phyloP scores from a whole-genome alignment of 2,797 vertebrate species.

The Betta splendens region DNA sequence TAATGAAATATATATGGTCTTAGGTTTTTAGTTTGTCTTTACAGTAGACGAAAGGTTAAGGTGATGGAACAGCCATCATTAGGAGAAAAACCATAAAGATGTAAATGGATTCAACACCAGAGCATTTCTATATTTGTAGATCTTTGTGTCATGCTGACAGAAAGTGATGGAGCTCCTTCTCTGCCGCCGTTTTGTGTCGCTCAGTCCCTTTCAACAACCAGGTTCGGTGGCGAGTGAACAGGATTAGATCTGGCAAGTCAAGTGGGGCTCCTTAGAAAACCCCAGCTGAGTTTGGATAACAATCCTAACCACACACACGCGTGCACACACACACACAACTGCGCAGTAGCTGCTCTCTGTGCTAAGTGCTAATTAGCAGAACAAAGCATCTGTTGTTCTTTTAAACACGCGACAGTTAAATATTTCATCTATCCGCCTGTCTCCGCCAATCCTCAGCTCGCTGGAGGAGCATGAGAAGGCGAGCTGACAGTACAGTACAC shows the following conservation, averaged over 20 bases:
- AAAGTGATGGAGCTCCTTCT: not conserved
- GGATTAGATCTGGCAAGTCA: conserved; percentile 45
- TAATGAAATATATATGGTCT: too few relatives aligned
- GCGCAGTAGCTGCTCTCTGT: conserved; percentile 46
- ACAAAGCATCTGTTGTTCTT: conserved; percentile 87
- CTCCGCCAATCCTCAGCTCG: conserved; percentile 84
- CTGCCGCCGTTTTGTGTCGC: not conserved
- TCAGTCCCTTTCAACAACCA: conserved; percentile 18
- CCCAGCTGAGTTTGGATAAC: conserved; percentile 59
- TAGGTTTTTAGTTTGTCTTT: too few relatives aligned
- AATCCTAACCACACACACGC: conserved; percentile 33
- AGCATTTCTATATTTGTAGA: too few relatives aligned
- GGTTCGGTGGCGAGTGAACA: conserved; percentile 29
- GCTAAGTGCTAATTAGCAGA: conserved; percentile 76
- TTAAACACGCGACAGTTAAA: conserved; percentile 89
- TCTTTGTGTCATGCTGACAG: not conserved
- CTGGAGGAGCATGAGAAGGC: conserved; percentile 86
- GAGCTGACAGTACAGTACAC: conserved; percentile 84
- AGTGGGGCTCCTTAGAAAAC: conserved; percentile 45
- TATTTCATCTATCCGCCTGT: conserved; percentile 90
- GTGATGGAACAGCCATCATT: too few relatives aligned
- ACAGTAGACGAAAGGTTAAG: too few relatives aligned
- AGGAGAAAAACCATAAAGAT: too few relatives aligned
- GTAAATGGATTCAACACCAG: too few relatives aligned
- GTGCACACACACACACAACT: conserved; percentile 27